Evolutionary conservation across 2,113 vertebrate species (phyloP).

Genomic region (Naja naja): DNA sequence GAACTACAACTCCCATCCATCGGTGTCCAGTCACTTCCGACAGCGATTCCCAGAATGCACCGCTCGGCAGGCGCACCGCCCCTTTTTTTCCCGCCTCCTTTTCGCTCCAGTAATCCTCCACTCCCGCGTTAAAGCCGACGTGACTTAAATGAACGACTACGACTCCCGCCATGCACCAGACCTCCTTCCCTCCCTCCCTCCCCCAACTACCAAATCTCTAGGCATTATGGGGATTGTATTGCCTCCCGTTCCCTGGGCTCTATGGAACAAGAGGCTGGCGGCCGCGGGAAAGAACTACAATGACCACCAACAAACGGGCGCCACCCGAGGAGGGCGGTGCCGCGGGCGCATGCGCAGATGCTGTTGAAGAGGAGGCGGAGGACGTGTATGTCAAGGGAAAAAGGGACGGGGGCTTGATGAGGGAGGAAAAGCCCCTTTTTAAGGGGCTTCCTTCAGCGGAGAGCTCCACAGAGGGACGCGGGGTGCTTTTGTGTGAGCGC

Average conservation of each 20-base stretch:
- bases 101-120: background rate
- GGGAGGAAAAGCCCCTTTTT: background rate
- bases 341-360: background rate
- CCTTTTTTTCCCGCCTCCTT: background rate
- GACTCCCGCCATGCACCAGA: background rate
- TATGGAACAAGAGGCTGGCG: too few species aligned
- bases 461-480: background rate
- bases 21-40: fast-evolving
- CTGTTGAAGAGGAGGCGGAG: background rate
- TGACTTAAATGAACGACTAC: background rate
- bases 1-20: background rate
- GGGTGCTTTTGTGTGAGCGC: background rate
- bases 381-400: background rate
- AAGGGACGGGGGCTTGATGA: too few species aligned
- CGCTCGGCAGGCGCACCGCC: fast-evolving
- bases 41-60: background rate
- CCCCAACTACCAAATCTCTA: fast-evolving
- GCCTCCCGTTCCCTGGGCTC: fast-evolving
- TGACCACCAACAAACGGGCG: background rate
- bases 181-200: too few species aligned
- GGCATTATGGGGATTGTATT: constrained; percentile 17
- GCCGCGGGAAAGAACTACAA: background rate
- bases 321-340: background rate
- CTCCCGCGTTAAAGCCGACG: background rate
- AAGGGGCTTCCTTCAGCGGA: background rate